Conservation (phyloP, 2,113 vertebrate species). For the Rousettus leschenaultii region DNA sequence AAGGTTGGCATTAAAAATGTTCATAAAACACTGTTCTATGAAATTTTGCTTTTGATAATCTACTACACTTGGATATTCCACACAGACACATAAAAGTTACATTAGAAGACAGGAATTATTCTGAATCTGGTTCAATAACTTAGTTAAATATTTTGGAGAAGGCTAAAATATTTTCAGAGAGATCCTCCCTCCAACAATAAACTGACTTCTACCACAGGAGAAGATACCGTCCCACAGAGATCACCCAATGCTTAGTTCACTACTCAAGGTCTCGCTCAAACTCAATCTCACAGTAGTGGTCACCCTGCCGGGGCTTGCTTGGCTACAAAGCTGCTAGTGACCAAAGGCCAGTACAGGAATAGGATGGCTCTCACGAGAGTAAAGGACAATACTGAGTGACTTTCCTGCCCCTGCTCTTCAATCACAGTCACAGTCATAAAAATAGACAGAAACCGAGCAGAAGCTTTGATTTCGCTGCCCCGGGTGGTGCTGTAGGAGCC, state of each 20-base stretch:
- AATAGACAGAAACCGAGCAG: neutral
- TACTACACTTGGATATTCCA: neutral
- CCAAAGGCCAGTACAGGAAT: neutral
- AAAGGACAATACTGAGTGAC: neutral
- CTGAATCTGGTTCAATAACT: neutral
- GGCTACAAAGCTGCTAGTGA: neutral
- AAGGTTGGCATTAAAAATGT: neutral
- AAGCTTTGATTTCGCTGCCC: neutral
- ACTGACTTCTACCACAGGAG: neutral
- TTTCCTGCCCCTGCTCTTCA: neutral
- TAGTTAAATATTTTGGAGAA: neutral
- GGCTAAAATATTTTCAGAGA: neutral
- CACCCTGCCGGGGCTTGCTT: neutral
- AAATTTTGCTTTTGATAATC: neutral
- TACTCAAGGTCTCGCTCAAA: neutral
- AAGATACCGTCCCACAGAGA: rapidly evolving
- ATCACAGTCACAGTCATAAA: neutral
- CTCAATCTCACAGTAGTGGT: neutral
- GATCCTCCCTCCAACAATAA: neutral
- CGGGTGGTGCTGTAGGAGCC: neutral
- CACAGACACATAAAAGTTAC: neutral
- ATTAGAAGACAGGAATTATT: neutral
- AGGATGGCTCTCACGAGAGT: neutral
- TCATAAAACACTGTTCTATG: neutral
- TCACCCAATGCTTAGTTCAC: rapidly evolving